Conservation (phyloP, 2,888 invertebrate species). For the Acleris literana region DNA sequence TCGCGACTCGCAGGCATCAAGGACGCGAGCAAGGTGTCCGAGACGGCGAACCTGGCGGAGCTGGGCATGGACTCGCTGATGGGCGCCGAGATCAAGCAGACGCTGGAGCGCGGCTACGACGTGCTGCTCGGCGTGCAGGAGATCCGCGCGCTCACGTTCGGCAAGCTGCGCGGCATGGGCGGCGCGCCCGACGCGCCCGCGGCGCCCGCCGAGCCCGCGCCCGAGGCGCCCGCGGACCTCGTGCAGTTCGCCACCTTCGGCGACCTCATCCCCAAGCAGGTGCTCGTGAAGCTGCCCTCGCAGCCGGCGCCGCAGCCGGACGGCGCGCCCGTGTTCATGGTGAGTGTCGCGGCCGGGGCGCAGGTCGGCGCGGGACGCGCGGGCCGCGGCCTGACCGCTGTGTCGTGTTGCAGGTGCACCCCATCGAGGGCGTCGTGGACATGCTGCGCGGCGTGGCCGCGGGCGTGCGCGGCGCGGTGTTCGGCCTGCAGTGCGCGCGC, state of each 20-base stretch:
- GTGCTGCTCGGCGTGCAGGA: slow-evolving; percentile 95
- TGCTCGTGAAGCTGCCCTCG: slow-evolving; percentile 87
- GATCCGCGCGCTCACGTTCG: slow-evolving; percentile 93
- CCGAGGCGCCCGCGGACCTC: slow-evolving; percentile 59
- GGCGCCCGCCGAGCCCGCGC: slow-evolving; percentile 43
- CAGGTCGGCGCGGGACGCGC: slow-evolving; percentile 4
- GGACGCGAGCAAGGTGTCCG: slow-evolving; percentile 90
- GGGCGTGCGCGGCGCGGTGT: slow-evolving; percentile 89
- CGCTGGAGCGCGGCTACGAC: slow-evolving; percentile 96
- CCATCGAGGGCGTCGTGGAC: slow-evolving; percentile 94
- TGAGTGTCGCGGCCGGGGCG: slow-evolving; percentile 46
- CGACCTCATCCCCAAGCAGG: slow-evolving; percentile 90
- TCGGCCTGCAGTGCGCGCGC: slow-evolving; percentile 94
- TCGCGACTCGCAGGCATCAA: slow-evolving; percentile 86
- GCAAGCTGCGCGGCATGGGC: slow-evolving; percentile 86
- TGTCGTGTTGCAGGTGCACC: slow-evolving; percentile 83
- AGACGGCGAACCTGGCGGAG: slow-evolving; percentile 92
- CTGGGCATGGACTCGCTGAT: slow-evolving; percentile 99
- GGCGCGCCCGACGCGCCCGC: slow-evolving; percentile 52
- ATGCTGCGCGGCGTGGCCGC: slow-evolving; percentile 88
- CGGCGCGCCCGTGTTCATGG: slow-evolving; percentile 84
- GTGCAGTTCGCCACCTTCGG: slow-evolving; percentile 70
- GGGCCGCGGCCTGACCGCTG: not conserved
- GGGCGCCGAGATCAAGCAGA: slow-evolving; percentile 99
- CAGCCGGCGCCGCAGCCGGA: slow-evolving; percentile 68